Evolutionary conservation across 2,113 vertebrate species (phyloP), one percentile per base, ranked within the genome.

Genomic region (Pagrus major): DNA sequence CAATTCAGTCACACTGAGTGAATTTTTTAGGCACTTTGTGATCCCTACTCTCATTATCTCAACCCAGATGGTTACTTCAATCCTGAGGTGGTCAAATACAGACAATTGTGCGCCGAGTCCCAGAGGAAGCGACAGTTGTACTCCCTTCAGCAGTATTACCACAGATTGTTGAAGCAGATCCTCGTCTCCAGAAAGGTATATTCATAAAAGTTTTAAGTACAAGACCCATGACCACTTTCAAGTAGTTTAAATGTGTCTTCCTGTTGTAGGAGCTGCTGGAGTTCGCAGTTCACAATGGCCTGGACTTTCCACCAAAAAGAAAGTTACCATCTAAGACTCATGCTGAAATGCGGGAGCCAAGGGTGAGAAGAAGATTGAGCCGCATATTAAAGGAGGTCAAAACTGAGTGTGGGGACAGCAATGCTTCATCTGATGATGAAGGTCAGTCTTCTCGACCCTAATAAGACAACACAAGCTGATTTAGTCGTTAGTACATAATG

Each of bases 41-140:
- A 66, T 31, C 55, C 33, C 59, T 1, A 42, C 33, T 49, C 16
- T 59, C 1, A 4, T 78, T 70, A 46, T 77, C 47, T 60, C 9
- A 51, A 66, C 15, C 5, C 90, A 99, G 97, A 99, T 80, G 98
- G 98, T 20, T 96, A 97, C 89, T 98, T 99, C 81, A 99, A 99
- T 83, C 98, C 98, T 0, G 97, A 99, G 71, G 98, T 99, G 71
- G 98, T 99, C 76, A 98, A 97, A 51, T 99, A 99, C 85, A 95
- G 98, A 63, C 96, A 98, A 71, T 89, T 99, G 9, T 99, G 97
- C 90, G 94, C 95, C 33, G 99, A 96, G 89, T 98, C 98, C 0
- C 98, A 99, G 91, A 96, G 94, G 83, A 99, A 98, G 65, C 95
- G 96, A 8, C 97, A 97, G 74, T 79, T 99, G 82, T 94, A 90